Conservation (phyloP, 2,888 invertebrate species). For the Idaea dimidiata region DNA sequence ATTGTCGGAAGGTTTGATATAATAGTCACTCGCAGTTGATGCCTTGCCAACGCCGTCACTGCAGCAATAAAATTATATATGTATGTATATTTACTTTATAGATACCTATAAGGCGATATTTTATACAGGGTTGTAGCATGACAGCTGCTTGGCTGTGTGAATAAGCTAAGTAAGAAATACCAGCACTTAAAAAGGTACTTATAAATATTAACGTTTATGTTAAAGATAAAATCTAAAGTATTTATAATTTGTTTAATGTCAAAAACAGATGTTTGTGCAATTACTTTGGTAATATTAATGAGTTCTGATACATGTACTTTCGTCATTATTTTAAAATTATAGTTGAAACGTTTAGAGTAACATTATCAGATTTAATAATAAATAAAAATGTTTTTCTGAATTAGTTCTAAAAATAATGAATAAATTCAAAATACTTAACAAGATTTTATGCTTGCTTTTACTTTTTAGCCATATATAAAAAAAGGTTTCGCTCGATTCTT, state of each 20-base stretch:
- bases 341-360: neutral
- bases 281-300: neutral
- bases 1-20: constrained; percentile 48
- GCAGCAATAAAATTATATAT: constrained; percentile 56
- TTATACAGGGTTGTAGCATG: neutral
- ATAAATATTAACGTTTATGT: neutral
- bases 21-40: constrained; percentile 42
- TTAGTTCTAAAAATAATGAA: too few relatives aligned
- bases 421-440: neutral
- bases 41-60: constrained; percentile 73
- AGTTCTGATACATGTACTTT: neutral
- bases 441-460: neutral
- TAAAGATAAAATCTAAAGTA: constrained; percentile 14
- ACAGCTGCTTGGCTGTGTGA: neutral
- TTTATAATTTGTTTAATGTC: neutral
- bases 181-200: constrained; percentile 3
- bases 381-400: too few relatives aligned
- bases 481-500: too few relatives aligned
- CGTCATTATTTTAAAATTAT: neutral
- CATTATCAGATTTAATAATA: too few relatives aligned
- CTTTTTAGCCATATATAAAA: too few relatives aligned
- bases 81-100: constrained; percentile 22
- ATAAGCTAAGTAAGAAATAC: neutral
- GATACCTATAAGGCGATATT: constrained; percentile 22
- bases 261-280: neutral